Base-by-base conservation (phyloP, 2,888 invertebrate genomes). In the Panopea generosa region DNA sequence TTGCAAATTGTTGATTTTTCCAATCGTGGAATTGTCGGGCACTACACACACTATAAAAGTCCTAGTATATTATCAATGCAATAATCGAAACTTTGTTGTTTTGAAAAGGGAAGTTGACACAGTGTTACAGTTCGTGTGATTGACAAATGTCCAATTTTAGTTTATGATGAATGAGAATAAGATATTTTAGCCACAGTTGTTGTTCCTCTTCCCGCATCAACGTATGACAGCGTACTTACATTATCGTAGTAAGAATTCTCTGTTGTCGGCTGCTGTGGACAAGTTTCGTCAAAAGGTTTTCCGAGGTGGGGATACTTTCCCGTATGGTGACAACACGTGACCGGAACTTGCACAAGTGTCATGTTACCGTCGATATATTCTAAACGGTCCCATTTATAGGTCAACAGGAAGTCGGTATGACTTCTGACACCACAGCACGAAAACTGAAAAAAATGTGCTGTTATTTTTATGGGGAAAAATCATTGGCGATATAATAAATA, bases 321-420 rank as follows among this genome's bases (percentile, higher is more conserved):
- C 2, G 75, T 67, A 22, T 75, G 59, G 29, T 56, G 69, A 57
- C 83, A 83, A 59, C 83, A 83, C 40, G 77, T 80, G 60, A 61
- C 63, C 26, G 83, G 80, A 55, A 83, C 43, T 20, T 57, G 57
- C 2, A 65, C 67, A 0, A 65, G 45, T 22, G 72, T 65, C 11
- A 59, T 53, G 24, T 68, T 45, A n/a, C 59, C 72, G 52, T 61
- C 60, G 11, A 52, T 62, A 33, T 67, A 61, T 33, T 43, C 49
- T 33, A 49, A 26, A 11, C 75, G 61, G 33, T 77, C 61, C 83
- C 83, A 83, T 24, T 65, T 49, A 2, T 52, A 53, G 11, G 77
- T 67, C 0, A 70, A 24, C 16, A 52, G 27, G 26, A 83, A 77
- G 24, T 83, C 77, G n/a, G 52, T 63, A 27, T 59, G 57, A 2